A percentile compares a stretch with the other conserved stretches of the same genome.
These are phyloP conservation scores for Papilio elwesi DNA, from an alignment of 2,888 invertebrate species.

Conservation along the genomic window DNA sequence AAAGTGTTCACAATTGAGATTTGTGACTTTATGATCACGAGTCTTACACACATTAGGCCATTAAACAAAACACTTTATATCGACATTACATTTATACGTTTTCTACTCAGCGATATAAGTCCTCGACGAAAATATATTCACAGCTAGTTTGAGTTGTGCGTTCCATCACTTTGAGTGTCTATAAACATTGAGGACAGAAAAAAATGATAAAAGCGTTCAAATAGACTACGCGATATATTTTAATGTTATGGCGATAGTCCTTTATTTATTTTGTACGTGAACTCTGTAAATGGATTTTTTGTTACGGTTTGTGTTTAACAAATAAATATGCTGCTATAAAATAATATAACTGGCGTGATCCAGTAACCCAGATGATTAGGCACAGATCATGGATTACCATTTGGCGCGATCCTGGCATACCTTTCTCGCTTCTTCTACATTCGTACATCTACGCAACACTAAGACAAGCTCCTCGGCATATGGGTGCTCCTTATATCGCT, in stretches of 20 bases:
- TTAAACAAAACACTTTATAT: background rate
- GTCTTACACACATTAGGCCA: background rate
- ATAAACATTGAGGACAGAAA: background rate
- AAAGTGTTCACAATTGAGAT: background rate
- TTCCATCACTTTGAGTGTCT: constrained; percentile 12
- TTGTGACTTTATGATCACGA: background rate
- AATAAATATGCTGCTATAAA: too few species aligned
- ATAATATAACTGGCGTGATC: too few species aligned
- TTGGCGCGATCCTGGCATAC: too few species aligned
- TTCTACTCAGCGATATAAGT: background rate
- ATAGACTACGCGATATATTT: constrained; percentile 7
- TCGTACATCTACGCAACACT: too few species aligned
- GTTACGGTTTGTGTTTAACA: background rate
- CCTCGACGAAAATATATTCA: background rate
- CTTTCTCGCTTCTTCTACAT: too few species aligned
- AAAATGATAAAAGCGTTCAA: constrained; percentile 28
- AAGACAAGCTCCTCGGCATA: too few species aligned
- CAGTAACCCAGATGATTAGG: too few species aligned
- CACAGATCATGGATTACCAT: too few species aligned
- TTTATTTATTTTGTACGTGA: background rate
- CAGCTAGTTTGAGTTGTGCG: background rate
- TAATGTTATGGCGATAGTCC: constrained; percentile 1
- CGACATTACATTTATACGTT: background rate
- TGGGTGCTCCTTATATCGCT: too few species aligned
- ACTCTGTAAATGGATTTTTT: background rate